Evolutionary conservation across 2,888 invertebrate genomes (phyloP), one percentile per base, ranked within the genome.

Genomic region (Poecilus cupreus): DNA sequence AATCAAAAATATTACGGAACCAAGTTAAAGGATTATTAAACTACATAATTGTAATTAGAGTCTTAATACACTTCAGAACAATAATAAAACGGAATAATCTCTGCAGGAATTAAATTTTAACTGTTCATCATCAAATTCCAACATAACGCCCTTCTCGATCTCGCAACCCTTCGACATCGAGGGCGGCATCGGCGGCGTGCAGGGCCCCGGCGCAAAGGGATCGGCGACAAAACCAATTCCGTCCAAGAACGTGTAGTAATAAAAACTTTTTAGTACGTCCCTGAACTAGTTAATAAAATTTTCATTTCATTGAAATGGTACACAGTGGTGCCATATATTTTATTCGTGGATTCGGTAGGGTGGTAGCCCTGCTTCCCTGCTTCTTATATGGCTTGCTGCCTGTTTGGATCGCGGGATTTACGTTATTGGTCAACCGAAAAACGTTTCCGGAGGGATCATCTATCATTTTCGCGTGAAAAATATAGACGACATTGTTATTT

Each of bases 221-320:
- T 10, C 39, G 43, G 20, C 16, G 68, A 68, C 68, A 68, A 68
- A 68, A 68, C 68, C 68, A 68, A 68, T 68, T 68, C 68, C 0
- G 16, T 39, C 24, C 49, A 46, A 72, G 24, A 22, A 72, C 72
- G 49, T 49, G 72, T 46, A 24, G 72, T 72, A 72, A 72, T 72
- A 72, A 72, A 72, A 72, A 72, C 46, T 72, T 72, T 72, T 72
- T 72, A 72, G 72, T 72, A 72, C 46, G 72, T 72, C 72, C 26
- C 72, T 46, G 49, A 72, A 72, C 72, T 72, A 72, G 72, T 72
- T 72, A 72, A 72, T 72, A 72, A 72, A 72, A 72, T 72, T 72
- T 72, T 72, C 72, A 72, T 72, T 72, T 72, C 49, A 72, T 72
- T 72, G 72, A 46, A 72, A 72, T 46, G 46, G 24, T 22, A 43